phyloP scores from a whole-genome alignment of 1,140 invertebrate genomes.

The Charaxes varanes region DNA sequence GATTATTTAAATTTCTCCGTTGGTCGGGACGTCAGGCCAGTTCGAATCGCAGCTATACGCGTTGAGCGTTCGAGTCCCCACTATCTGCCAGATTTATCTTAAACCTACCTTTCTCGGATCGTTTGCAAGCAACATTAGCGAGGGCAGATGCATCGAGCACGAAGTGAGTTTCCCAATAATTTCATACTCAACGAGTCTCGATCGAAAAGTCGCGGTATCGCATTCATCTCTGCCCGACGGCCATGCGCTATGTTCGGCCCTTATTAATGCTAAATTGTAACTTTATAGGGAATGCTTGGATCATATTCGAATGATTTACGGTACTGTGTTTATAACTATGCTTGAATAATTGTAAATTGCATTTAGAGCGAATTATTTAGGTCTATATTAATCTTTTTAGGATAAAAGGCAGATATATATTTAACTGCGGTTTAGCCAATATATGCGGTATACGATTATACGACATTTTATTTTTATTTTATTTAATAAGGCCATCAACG shows the following conservation, averaged over 20 bases:
- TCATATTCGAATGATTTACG: neutral
- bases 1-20: too few relatives aligned
- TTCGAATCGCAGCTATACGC: constrained; percentile 22
- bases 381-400: too few relatives aligned
- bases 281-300: constrained; percentile 15
- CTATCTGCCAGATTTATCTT: constrained; percentile 60
- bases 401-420: too few relatives aligned
- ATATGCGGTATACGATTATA: constrained; percentile 8
- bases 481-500: too few relatives aligned
- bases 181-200: constrained; percentile 49
- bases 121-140: constrained; percentile 55
- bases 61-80: constrained; percentile 34
- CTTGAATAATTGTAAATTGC: too few relatives aligned
- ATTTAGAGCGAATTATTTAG: too few relatives aligned
- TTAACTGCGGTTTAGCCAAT: too few relatives aligned
- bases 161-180: constrained; percentile 64
- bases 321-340: too few relatives aligned
- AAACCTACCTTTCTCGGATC: constrained; percentile 54
- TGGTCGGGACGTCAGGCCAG: too few relatives aligned
- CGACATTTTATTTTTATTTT: constrained; percentile 10
- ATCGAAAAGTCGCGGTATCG: constrained; percentile 46
- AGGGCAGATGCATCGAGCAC: constrained; percentile 62
- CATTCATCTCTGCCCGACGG: constrained; percentile 51
- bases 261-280: constrained; percentile 69
- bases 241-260: constrained; percentile 48